A percentile compares a stretch with the other conserved stretches of the same genome.
These are phyloP conservation scores for Corythaeola cristata DNA, from an alignment of 2,113 vertebrate genomes.

Conservation along the genomic window DNA sequence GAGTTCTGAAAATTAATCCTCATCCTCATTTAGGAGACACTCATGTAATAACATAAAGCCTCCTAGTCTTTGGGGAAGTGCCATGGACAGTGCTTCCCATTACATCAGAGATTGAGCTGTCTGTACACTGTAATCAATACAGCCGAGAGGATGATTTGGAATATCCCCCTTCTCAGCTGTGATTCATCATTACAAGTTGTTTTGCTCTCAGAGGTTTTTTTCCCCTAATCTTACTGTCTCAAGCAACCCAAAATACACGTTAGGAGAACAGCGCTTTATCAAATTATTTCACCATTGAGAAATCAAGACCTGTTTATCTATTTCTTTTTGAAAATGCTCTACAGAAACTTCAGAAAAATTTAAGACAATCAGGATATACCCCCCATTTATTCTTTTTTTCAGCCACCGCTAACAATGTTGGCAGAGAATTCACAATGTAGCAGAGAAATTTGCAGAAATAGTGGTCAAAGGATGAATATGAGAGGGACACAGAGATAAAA, in stretches of 20 bases:
- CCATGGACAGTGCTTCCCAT: constrained; percentile 31
- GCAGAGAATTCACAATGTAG: background rate
- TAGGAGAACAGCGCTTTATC: background rate
- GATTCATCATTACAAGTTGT: constrained; percentile 32
- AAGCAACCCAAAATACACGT: background rate
- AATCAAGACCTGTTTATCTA: background rate
- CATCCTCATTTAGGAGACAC: constrained; percentile 13
- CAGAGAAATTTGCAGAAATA: background rate
- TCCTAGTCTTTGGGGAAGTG: constrained; percentile 25
- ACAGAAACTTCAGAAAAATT: background rate
- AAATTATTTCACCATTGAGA: background rate
- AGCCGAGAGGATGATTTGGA: constrained; percentile 9
- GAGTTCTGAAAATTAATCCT: constrained; percentile 44
- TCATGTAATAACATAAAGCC: constrained; percentile 30
- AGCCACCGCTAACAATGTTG: background rate
- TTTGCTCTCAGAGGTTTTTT: background rate
- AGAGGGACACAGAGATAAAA: background rate
- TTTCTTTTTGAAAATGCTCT: background rate
- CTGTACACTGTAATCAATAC: constrained; percentile 33
- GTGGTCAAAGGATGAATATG: background rate
- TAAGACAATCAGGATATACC: background rate
- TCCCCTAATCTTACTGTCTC: background rate
- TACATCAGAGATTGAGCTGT: constrained; percentile 44
- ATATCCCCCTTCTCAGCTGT: constrained; percentile 28
- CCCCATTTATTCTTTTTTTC: background rate